phyloP scores from a whole-genome alignment of 2,113 vertebrate genomes.

The Procavia capensis region DNA sequence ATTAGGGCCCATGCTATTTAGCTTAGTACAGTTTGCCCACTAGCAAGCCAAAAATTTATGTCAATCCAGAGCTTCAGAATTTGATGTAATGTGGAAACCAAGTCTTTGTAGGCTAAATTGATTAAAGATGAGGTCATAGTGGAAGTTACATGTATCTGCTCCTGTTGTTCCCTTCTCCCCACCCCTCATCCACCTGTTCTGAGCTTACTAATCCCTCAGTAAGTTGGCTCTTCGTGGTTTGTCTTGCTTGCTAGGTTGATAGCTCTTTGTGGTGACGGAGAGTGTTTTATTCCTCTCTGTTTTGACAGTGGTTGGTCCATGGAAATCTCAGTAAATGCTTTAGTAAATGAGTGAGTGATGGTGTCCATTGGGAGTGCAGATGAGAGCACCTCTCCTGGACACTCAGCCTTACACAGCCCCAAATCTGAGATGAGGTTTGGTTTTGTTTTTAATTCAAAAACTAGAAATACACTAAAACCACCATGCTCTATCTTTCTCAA shows the following conservation, averaged over 20 bases:
- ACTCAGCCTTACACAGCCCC: neutral
- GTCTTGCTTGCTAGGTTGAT: neutral
- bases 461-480: neutral
- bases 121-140: neutral
- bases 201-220: neutral
- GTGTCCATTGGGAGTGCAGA: neutral
- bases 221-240: neutral
- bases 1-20: neutral
- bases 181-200: neutral
- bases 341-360: neutral
- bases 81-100: neutral
- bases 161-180: neutral
- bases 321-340: slow-evolving; percentile 33
- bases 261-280: neutral
- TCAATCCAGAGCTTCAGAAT: neutral
- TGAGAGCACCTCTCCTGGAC: neutral
- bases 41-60: neutral
- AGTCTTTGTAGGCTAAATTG: neutral
- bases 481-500: neutral
- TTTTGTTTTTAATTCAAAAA: neutral
- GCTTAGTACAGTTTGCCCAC: neutral
- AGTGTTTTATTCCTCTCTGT: slow-evolving; percentile 26
- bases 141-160: neutral
- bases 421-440: neutral
- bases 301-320: neutral